Evolutionary conservation across 2,797 vertebrate species (phyloP).

Genomic region (Saxicola maurus): DNA sequence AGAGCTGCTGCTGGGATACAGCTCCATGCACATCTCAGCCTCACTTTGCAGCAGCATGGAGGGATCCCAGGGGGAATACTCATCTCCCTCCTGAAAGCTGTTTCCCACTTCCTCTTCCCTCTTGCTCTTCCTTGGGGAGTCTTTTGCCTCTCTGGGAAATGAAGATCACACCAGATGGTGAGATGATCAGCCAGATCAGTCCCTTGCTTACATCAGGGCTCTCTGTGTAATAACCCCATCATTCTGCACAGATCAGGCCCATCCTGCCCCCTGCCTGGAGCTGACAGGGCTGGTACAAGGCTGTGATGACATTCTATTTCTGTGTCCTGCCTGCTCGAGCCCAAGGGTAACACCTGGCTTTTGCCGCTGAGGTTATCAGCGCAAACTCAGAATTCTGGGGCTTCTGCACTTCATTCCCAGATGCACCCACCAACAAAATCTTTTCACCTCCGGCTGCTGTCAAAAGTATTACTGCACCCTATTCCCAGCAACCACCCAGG

Average conservation of each 20-base stretch:
- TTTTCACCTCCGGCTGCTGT: background rate
- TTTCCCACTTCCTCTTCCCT: background rate
- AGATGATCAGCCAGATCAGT: background rate
- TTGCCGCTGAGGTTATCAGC: background rate
- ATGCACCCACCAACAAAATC: background rate
- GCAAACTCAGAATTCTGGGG: background rate
- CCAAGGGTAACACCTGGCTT: background rate
- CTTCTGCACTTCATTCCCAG: background rate
- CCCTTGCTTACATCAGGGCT: background rate
- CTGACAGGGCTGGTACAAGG: background rate
- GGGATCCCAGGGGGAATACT: background rate
- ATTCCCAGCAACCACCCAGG: background rate
- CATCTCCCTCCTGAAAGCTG: background rate
- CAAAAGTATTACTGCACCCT: background rate
- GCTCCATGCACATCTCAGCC: background rate
- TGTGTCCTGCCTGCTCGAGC: background rate
- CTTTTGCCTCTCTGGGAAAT: background rate
- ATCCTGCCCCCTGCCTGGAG: background rate
- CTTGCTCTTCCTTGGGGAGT: background rate
- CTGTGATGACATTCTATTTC: background rate
- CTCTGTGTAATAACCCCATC: background rate
- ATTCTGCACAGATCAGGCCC: background rate
- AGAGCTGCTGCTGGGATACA: background rate
- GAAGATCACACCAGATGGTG: background rate
- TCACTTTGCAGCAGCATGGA: rapidly evolving